A percentile compares a stretch with the other conserved stretches of the same genome.
These are phyloP conservation scores for Phengaris alcon DNA, from an alignment of 2,888 invertebrate species.

Conservation along the genomic window DNA sequence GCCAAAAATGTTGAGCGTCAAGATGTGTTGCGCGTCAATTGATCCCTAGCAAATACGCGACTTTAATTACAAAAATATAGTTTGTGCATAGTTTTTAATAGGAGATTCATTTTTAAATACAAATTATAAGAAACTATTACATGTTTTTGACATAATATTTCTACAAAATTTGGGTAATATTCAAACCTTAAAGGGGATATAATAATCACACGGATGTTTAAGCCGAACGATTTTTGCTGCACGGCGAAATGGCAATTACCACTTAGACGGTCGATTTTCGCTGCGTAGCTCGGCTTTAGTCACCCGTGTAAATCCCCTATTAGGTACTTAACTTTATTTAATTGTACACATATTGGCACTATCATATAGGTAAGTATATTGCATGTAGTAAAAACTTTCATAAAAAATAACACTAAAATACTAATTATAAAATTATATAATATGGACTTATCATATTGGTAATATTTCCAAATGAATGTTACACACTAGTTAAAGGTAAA, in stretches of 20 bases:
- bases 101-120: neutral
- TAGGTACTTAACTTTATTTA: neutral
- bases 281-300: too few species aligned
- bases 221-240: too few species aligned
- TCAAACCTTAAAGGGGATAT: neutral
- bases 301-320: too few species aligned
- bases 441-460: slow-evolving; percentile 25
- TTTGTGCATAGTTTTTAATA: neutral
- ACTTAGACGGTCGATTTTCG: too few species aligned
- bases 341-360: slow-evolving; percentile 34
- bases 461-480: slow-evolving; percentile 21
- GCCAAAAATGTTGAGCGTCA: too few species aligned
- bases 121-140: neutral
- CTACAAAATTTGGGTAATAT: neutral
- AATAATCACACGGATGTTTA: too few species aligned
- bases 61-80: neutral
- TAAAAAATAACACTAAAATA: slow-evolving; percentile 26
- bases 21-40: too few species aligned
- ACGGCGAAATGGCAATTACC: too few species aligned
- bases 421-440: neutral
- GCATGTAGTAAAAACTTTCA: slow-evolving; percentile 26
- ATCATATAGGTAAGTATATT: slow-evolving; percentile 29
- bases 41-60: too few species aligned
- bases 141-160: neutral
- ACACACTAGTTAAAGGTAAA: neutral